A percentile compares a stretch with the other conserved stretches of the same genome.
These are phyloP conservation scores for Polyergus mexicanus DNA, from an alignment of 1,140 invertebrate genomes.

Conservation along the genomic window DNA sequence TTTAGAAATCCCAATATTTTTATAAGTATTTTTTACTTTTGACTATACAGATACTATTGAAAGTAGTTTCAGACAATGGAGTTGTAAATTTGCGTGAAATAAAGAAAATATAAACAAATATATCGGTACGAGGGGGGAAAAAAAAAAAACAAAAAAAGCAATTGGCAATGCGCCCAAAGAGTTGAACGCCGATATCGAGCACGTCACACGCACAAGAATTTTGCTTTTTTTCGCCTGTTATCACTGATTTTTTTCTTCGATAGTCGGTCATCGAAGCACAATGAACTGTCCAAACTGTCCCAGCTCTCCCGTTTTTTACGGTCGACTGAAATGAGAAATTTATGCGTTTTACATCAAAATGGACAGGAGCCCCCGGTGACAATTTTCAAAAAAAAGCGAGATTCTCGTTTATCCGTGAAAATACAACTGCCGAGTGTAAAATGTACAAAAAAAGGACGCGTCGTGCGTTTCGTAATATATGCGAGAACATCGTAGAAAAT, in stretches of 20 bases:
- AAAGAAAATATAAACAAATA: not conserved
- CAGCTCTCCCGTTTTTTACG: slow-evolving; percentile 43
- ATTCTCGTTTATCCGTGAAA: slow-evolving; percentile 37
- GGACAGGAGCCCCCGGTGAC: slow-evolving; percentile 28
- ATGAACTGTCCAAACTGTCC: slow-evolving; percentile 60
- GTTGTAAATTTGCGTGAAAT: not conserved
- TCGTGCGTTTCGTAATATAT: slow-evolving; percentile 7
- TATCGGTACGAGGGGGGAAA: not conserved
- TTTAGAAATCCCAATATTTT: not conserved
- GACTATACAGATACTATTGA: not conserved
- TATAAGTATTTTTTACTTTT: not conserved
- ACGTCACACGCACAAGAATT: slow-evolving; percentile 60
- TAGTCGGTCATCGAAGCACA: slow-evolving; percentile 49
- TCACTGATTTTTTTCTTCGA: slow-evolving; percentile 54
- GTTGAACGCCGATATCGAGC: slow-evolving; percentile 67
- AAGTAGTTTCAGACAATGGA: not conserved
- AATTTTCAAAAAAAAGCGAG: slow-evolving; percentile 45
- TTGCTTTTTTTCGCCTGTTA: slow-evolving; percentile 59
- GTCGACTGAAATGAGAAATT: slow-evolving; percentile 55
- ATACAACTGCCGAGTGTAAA: slow-evolving; percentile 13
- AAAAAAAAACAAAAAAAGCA: slow-evolving; percentile 17
- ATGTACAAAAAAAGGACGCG: not conserved
- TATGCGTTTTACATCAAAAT: slow-evolving; percentile 46
- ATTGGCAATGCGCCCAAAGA: slow-evolving; percentile 66
- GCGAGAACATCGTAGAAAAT: slow-evolving; percentile 34